Base-by-base conservation (phyloP, 2,888 invertebrate species). In the Timema podura region DNA sequence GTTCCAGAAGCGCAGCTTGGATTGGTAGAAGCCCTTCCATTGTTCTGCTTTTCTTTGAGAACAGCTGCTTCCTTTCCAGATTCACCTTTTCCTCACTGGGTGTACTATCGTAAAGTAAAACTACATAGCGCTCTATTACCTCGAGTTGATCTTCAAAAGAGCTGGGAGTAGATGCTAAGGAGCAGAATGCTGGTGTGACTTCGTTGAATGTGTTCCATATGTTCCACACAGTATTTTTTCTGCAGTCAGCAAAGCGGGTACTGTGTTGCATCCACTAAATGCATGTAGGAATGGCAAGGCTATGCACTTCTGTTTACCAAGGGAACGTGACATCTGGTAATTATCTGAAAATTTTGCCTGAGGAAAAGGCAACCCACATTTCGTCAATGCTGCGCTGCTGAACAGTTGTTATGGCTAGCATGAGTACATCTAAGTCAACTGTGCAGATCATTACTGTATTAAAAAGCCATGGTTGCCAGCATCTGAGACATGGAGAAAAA, bases 181-280 rank as follows among this genome's bases (percentile, higher is more conserved):
- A 54, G 16, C 54, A 54, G 5, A 54, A 54, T 54, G 6, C 16
- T 54, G 54, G 54, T 11, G 54, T 54, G n/a, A 6, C 54, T 1
- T 54, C 5, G n/a, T 54, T 11, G 54, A 10, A 54, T 54, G 54
- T 54, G 54, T 54, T 54, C 54, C 54, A 54, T 1, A 54, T 54
- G 16, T 54, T 30, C 45, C 49, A 49, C 65, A 44, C 13, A n/a
- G n/a, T 54, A 6, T 68, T 57, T 8, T 68, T 11, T 30, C 65
- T 47, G n/a, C 46, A 47, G 13, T 47, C 65, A 65, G 65, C 65
- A 65, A 65, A 65, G 65, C 46, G 9, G 65, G 46, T 59, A 59
- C 59, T 13, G 59, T 59, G 13, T 59, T 6, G 13, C 59, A 65
- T 16, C 65, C 47, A 65, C 48, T 44, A 48, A 65, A 65, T 48